These are phyloP conservation scores for Drosophila imparisetae DNA, from an alignment of 2,888 invertebrate species.

Conservation along the genomic window DNA sequence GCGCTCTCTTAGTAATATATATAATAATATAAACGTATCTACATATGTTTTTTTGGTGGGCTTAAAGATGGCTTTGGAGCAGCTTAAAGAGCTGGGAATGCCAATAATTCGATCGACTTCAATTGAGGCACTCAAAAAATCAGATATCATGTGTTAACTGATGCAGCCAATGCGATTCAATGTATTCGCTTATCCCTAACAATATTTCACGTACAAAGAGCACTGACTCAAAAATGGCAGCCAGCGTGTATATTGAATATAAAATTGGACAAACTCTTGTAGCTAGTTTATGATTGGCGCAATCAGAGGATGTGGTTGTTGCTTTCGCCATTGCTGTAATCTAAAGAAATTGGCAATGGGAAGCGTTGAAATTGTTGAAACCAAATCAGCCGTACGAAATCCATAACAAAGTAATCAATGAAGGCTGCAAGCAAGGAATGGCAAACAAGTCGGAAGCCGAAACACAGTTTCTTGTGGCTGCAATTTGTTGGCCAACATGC, in stretches of 20 bases:
- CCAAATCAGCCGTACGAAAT: slow-evolving; percentile 69
- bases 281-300: slow-evolving; percentile 60
- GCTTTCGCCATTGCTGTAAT: slow-evolving; percentile 30
- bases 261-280: slow-evolving; percentile 49
- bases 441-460: slow-evolving; percentile 56
- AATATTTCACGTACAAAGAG: slow-evolving; percentile 4
- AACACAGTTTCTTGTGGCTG: slow-evolving; percentile 74
- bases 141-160: slow-evolving; percentile 8
- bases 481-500: slow-evolving; percentile 76
- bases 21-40: slow-evolving; percentile 1
- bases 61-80: no score
- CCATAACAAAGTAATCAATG: slow-evolving; percentile 80
- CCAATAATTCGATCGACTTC: slow-evolving; percentile 7
- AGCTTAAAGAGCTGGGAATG: neutral
- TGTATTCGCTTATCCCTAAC: slow-evolving; percentile 17
- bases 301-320: slow-evolving; percentile 56
- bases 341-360: slow-evolving; percentile 32
- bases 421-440: slow-evolving; percentile 55
- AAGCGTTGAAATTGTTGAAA: slow-evolving; percentile 44
- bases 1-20: slow-evolving; percentile 17
- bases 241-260: slow-evolving; percentile 51
- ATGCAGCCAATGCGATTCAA: slow-evolving; percentile 11
- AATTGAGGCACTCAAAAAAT: slow-evolving; percentile 5
- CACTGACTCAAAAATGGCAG: slow-evolving; percentile 3
- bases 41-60: neutral